A percentile compares a stretch with the other conserved stretches of the same genome.
Conservation (phyloP, 2,113 vertebrate genomes). For the Eurystomus gularis region DNA sequence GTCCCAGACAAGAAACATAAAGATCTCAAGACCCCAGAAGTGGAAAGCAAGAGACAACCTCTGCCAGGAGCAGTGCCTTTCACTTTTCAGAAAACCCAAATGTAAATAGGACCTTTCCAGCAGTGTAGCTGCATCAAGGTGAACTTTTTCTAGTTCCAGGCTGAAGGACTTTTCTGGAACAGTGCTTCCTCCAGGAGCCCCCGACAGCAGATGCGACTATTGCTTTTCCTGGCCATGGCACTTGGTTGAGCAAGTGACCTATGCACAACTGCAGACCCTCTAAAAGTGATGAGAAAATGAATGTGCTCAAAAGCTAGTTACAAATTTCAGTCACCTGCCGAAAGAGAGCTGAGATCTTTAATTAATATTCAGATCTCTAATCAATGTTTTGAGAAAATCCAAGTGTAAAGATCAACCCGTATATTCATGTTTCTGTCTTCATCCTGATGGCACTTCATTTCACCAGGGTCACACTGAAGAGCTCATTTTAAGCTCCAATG, state of each 20-base stretch:
- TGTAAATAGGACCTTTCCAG: not conserved
- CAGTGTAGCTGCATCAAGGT: not conserved
- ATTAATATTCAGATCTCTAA: conserved; percentile 15
- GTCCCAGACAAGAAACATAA: not conserved
- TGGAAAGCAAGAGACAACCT: not conserved
- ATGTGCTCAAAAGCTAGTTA: not conserved
- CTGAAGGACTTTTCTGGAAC: not conserved
- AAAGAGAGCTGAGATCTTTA: not conserved
- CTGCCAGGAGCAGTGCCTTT: not conserved
- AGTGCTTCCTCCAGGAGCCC: not conserved
- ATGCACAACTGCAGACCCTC: not conserved
- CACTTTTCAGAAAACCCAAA: not conserved
- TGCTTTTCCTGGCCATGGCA: fast-evolving
- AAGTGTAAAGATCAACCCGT: not conserved
- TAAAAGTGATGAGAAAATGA: not conserved
- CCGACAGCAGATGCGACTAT: fast-evolving
- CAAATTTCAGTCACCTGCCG: not conserved
- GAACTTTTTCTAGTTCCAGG: not conserved
- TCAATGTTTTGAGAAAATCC: conserved; percentile 28
- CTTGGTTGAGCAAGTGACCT: not conserved
- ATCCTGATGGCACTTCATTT: not conserved
- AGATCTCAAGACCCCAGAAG: not conserved
- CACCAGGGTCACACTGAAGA: not conserved
- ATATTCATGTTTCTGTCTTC: not conserved
- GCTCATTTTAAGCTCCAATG: conserved; percentile 3